Evolutionary conservation across 2,113 vertebrate species (phyloP).

Genomic region (Dolichotis patagonum): DNA sequence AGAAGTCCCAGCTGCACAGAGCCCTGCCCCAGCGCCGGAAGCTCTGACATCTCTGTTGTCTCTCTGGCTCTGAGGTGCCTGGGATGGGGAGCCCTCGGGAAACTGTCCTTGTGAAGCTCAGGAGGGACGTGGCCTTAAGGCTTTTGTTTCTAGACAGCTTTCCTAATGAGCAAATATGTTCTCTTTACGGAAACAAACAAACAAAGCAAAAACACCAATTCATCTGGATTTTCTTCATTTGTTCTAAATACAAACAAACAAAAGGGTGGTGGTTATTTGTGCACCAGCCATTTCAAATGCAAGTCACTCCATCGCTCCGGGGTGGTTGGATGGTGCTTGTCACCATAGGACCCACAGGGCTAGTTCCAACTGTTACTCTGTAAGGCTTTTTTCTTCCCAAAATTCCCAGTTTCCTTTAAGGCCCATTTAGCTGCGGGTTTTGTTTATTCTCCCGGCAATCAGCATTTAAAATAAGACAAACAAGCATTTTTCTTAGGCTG

Average conservation of each 20-base stretch:
- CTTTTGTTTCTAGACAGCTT: slow-evolving; percentile 62
- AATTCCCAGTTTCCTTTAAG: slow-evolving; percentile 81
- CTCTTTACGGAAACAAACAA: slow-evolving; percentile 79
- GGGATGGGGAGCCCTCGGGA: background rate
- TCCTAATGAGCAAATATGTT: slow-evolving; percentile 75
- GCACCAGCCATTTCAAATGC: slow-evolving; percentile 67
- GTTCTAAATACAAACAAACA: slow-evolving; percentile 76
- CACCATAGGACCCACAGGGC: slow-evolving; percentile 74
- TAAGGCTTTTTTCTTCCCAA: slow-evolving; percentile 70
- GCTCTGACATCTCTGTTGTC: background rate
- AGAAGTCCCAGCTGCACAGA: background rate
- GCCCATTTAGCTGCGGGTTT: slow-evolving; percentile 76
- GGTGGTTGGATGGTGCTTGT: slow-evolving; percentile 67
- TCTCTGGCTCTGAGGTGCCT: background rate
- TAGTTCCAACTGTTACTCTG: slow-evolving; percentile 64
- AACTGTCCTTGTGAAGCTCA: background rate
- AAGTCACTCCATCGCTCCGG: background rate
- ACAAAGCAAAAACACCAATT: slow-evolving; percentile 74
- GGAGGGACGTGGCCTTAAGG: background rate
- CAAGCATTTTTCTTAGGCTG: slow-evolving; percentile 80
- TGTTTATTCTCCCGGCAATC: slow-evolving; percentile 82
- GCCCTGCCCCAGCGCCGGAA: background rate
- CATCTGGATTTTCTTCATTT: slow-evolving; percentile 78
- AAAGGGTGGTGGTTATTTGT: slow-evolving; percentile 75
- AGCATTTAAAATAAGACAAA: slow-evolving; percentile 81